These are phyloP conservation scores for Pristionchus entomophagus DNA, from an alignment of 2,888 invertebrate genomes.

Conservation along the genomic window DNA sequence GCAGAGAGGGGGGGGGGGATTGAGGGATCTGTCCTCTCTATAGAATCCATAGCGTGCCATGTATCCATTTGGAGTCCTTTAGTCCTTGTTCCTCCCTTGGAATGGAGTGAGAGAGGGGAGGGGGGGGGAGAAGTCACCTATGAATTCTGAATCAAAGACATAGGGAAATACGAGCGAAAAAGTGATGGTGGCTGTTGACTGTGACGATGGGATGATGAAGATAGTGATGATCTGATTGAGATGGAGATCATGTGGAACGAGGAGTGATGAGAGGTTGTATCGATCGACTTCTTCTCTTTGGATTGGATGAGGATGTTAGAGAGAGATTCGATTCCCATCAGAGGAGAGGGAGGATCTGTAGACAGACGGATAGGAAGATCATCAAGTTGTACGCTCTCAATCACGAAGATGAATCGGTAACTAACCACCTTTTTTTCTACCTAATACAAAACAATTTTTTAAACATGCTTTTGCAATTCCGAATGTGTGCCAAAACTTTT, in stretches of 20 bases:
- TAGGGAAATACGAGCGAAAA: too few relatives aligned
- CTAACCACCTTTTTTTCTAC: too few relatives aligned
- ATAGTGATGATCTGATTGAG: background rate
- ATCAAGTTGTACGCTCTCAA: slow-evolving; percentile 63
- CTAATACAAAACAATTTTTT: too few relatives aligned
- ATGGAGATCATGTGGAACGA: slow-evolving; percentile 41
- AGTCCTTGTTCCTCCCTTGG: slow-evolving; percentile 15
- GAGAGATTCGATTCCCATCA: slow-evolving; percentile 50
- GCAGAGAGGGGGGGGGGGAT: background rate
- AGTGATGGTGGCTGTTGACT: background rate
- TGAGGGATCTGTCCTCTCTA: background rate
- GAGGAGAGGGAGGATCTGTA: slow-evolving; percentile 55
- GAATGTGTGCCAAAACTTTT: too few relatives aligned
- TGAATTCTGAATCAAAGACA: slow-evolving; percentile 29
- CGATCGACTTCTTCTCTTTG: slow-evolving; percentile 68
- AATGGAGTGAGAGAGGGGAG: background rate
- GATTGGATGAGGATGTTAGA: slow-evolving; percentile 68
- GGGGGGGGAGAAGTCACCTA: slow-evolving; percentile 4
- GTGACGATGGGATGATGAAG: background rate
- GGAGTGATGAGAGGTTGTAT: slow-evolving; percentile 69
- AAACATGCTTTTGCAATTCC: too few relatives aligned
- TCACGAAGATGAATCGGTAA: slow-evolving; percentile 61
- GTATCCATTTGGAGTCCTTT: background rate
- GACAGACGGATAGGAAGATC: slow-evolving; percentile 65
- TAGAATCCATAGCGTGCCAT: slow-evolving; percentile 20